A percentile compares a stretch with the other conserved stretches of the same genome.
phyloP scores from a whole-genome alignment of 1,140 invertebrate species.

The Eriosoma lanigerum region DNA sequence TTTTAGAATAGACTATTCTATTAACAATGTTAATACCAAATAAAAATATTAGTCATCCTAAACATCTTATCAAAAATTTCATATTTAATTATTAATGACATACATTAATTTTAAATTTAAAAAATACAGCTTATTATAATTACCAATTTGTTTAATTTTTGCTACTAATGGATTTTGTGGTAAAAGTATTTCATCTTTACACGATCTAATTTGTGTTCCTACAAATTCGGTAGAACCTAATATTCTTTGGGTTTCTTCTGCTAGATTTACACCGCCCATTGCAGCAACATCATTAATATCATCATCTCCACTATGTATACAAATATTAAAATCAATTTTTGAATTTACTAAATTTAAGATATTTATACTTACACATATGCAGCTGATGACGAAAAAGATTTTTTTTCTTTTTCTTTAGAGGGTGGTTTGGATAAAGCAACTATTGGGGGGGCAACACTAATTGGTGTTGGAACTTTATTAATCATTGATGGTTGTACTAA shows the following conservation, averaged over 20 bases:
- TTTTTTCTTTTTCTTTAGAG: constrained; percentile 54
- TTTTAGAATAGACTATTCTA: too few species aligned
- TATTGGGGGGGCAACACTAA: constrained; percentile 44
- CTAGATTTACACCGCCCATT: constrained; percentile 98
- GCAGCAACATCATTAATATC: constrained; percentile 98
- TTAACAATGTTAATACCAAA: too few species aligned
- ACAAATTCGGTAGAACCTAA: constrained; percentile 93
- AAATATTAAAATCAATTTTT: neutral
- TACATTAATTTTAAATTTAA: constrained; percentile 14
- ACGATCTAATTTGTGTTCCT: constrained; percentile 92
- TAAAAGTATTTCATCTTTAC: constrained; percentile 92
- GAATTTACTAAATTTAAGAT: neutral
- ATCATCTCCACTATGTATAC: constrained; percentile 75
- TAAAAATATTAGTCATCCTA: too few species aligned
- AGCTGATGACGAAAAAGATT: constrained; percentile 55
- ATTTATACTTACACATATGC: constrained; percentile 54
- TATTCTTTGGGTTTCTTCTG: constrained; percentile 93
- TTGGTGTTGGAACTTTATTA: constrained; percentile 29
- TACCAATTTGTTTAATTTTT: constrained; percentile 76
- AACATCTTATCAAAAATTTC: too few species aligned
- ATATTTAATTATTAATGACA: neutral
- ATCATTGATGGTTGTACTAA: constrained; percentile 56
- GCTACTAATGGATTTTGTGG: constrained; percentile 74
- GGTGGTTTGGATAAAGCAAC: constrained; percentile 52
- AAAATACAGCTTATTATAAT: constrained; percentile 51